These are phyloP conservation scores for Zalophus californianus DNA, from an alignment of 2,797 vertebrate genomes.

Conservation along the genomic window DNA sequence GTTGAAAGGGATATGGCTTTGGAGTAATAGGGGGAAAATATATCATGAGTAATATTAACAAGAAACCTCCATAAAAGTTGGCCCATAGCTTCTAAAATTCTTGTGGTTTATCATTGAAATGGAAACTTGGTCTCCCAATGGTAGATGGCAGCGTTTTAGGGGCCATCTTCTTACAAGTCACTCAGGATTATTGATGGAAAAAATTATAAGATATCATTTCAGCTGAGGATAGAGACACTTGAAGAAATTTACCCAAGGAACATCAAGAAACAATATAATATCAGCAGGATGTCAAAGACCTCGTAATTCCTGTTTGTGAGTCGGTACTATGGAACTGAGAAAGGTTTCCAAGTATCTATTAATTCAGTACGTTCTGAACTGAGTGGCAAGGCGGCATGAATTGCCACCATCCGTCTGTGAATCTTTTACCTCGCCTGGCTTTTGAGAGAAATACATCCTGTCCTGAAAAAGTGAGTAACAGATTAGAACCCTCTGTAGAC, in stretches of 20 bases:
- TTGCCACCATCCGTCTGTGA: not conserved
- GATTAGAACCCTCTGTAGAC: not conserved
- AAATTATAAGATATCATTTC: slow-evolving; percentile 70
- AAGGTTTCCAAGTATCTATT: slow-evolving; percentile 73
- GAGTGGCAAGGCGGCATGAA: not conserved
- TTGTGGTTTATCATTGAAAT: slow-evolving; percentile 78
- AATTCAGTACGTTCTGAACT: slow-evolving; percentile 74
- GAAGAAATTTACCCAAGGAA: slow-evolving; percentile 76
- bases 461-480: slow-evolving; percentile 56
- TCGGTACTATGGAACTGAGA: slow-evolving; percentile 80
- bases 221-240: slow-evolving; percentile 64
- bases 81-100: slow-evolving; percentile 64
- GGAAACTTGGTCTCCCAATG: slow-evolving; percentile 66
- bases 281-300: slow-evolving; percentile 70
- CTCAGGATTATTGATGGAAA: slow-evolving; percentile 73
- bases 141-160: slow-evolving; percentile 57
- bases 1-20: slow-evolving; percentile 77
- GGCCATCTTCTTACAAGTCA: slow-evolving; percentile 33
- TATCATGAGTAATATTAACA: slow-evolving; percentile 79
- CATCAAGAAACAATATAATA: slow-evolving; percentile 80
- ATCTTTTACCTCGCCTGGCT: slow-evolving; percentile 45
- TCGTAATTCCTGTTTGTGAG: slow-evolving; percentile 80
- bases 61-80: slow-evolving; percentile 64
- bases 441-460: slow-evolving; percentile 57
- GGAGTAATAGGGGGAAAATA: slow-evolving; percentile 79